Conservation (phyloP, 2,888 invertebrate genomes). For the Agelastica alni region DNA sequence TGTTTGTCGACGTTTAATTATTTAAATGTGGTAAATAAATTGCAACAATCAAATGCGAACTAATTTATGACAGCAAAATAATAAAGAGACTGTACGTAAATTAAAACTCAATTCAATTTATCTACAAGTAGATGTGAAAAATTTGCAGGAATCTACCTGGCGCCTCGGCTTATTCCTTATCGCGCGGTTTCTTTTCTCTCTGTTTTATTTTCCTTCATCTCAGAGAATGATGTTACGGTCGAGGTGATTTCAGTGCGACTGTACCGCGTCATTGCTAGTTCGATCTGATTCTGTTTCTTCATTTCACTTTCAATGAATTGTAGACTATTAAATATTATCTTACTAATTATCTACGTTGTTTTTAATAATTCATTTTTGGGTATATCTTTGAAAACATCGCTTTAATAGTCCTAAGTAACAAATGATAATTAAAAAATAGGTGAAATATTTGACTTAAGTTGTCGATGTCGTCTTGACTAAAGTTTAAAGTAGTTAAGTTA, state of each 20-base stretch:
- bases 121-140: constrained; percentile 42
- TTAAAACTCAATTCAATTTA: constrained; percentile 57
- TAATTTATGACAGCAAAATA: constrained; percentile 48
- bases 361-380: too few species aligned
- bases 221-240: background rate
- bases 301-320: too few species aligned
- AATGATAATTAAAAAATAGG: too few species aligned
- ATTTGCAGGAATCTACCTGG: background rate
- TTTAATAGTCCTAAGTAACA: too few species aligned
- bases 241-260: background rate
- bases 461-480: too few species aligned
- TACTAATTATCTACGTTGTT: too few species aligned
- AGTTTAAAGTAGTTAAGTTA: too few species aligned
- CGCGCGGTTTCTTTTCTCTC: background rate
- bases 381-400: too few species aligned
- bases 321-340: too few species aligned
- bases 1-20: too few species aligned
- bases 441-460: too few species aligned
- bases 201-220: constrained; percentile 5
- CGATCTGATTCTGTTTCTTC: constrained; percentile 5
- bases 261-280: background rate
- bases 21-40: too few species aligned
- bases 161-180: background rate
- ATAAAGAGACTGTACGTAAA: constrained; percentile 57
- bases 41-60: constrained; percentile 53